Evolutionary conservation across 1,140 invertebrate genomes (phyloP), one percentile per base, ranked within the genome.

Genomic region (Atta texana): DNA sequence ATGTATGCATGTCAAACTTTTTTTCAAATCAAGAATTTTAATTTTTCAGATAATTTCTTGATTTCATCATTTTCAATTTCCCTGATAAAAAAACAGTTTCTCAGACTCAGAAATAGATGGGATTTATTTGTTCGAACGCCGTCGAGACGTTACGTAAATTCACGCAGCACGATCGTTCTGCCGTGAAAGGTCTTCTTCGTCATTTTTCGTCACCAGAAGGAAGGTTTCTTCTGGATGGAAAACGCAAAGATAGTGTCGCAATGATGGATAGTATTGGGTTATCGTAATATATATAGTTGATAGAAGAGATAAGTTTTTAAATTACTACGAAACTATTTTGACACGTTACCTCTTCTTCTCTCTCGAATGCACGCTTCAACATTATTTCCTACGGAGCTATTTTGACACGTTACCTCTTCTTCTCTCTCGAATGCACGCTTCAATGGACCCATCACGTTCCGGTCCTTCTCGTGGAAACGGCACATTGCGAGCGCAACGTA

Each of bases 341-440:
- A 76, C 21, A 55, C 55, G 12, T 76, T 59, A 76, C 10, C 16
- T 61, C 34, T 12, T 28, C 59, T 78, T 44, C 18, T 53, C 28
- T 21, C 49, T 31, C 28, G 44, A 66, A n/a, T 16, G n/a, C 24
- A 31, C 12, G 75, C 39, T 53, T 5, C 24, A 55, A 66, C n/a
- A n/a, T n/a, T n/a, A 16, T 61, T 44, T 24, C 21, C 34, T 18
- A 72, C 21, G 34, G 34, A 12, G 31, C 12, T 21, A 14, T 21
- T 61, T 76, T 61, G 57, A 76, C 21, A 55, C 55, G 12, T 76
- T 59, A 76, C 10, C 16, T 61, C 34, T 12, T 28, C 59, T 78
- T 44, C 18, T 53, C 28, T 21, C 49, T 31, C 28, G 44, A 66
- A n/a, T 16, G n/a, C 24, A 31, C 12, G 75, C 39, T 53, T 5